Conservation (phyloP, 2,113 vertebrate genomes). For the Zapornia atra region DNA sequence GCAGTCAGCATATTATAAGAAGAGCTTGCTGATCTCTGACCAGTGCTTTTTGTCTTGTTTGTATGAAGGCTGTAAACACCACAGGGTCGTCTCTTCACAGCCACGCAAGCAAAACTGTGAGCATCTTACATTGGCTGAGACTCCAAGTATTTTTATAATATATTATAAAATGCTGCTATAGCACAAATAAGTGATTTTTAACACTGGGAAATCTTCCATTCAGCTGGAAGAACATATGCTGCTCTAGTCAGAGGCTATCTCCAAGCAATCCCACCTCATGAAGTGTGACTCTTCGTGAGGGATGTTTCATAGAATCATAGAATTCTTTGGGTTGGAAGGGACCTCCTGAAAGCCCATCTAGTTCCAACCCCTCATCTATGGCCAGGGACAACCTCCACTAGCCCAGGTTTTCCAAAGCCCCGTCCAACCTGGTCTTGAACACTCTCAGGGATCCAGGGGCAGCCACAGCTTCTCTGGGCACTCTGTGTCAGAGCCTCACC, state of each 20-base stretch:
- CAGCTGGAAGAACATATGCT: not conserved
- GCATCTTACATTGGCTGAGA: not conserved
- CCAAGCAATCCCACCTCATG: not conserved
- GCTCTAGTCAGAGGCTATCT: not conserved
- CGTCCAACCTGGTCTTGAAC: too few species aligned
- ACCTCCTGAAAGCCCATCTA: too few species aligned
- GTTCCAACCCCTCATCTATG: too few species aligned
- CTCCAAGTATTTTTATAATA: not conserved
- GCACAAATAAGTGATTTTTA: not conserved
- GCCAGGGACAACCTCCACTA: too few species aligned
- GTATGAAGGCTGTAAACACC: not conserved
- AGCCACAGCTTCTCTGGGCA: too few species aligned
- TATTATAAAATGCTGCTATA: not conserved
- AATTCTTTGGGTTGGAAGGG: too few species aligned
- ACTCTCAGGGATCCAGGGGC: too few species aligned
- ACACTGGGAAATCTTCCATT: not conserved
- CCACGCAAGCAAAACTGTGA: not conserved
- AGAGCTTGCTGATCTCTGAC: not conserved
- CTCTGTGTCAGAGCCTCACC: too few species aligned
- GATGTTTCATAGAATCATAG: not conserved
- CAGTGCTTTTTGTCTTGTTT: not conserved
- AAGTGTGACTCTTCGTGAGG: rapidly evolving
- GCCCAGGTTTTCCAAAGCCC: too few species aligned
- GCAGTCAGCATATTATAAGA: not conserved
- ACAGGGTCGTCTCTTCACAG: not conserved